A percentile compares a stretch with the other conserved stretches of the same genome.
These are phyloP conservation scores for Papilio machaon DNA, from an alignment of 1,140 invertebrate genomes.

Conservation along the genomic window DNA sequence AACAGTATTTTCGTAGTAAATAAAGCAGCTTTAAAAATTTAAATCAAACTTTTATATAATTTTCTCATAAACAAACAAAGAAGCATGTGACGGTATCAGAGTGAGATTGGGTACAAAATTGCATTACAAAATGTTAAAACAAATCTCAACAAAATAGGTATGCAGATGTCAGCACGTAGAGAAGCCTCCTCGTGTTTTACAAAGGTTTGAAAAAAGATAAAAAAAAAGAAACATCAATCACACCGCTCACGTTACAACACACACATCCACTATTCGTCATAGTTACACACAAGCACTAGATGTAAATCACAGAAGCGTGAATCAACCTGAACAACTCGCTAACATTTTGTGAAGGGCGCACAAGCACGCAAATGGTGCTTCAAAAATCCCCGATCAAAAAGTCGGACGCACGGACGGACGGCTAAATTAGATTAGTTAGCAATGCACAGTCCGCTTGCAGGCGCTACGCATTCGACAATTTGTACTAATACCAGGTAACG, in stretches of 20 bases:
- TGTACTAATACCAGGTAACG: background rate
- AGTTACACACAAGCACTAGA: background rate
- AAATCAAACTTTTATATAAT: no score
- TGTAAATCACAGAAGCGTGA: constrained; percentile 15
- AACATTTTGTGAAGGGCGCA: constrained; percentile 31
- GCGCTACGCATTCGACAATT: constrained; percentile 10
- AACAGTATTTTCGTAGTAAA: no score
- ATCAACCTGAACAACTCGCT: constrained; percentile 10
- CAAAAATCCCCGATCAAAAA: constrained; percentile 50
- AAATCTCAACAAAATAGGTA: background rate
- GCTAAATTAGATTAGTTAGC: constrained; percentile 56
- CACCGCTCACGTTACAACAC: background rate
- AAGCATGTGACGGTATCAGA: background rate
- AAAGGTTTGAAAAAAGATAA: background rate
- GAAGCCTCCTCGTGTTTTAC: background rate
- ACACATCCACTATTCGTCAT: background rate
- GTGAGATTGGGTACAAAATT: background rate
- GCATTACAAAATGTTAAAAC: background rate
- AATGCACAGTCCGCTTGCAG: constrained; percentile 34
- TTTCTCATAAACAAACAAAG: no score
- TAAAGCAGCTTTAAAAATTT: no score
- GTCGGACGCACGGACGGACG: constrained; percentile 45
- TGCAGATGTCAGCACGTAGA: background rate
- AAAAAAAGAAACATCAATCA: background rate
- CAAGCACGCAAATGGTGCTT: constrained; percentile 50